phyloP scores from a whole-genome alignment of 2,888 invertebrate species.

The Ormyrus pomaceus region DNA sequence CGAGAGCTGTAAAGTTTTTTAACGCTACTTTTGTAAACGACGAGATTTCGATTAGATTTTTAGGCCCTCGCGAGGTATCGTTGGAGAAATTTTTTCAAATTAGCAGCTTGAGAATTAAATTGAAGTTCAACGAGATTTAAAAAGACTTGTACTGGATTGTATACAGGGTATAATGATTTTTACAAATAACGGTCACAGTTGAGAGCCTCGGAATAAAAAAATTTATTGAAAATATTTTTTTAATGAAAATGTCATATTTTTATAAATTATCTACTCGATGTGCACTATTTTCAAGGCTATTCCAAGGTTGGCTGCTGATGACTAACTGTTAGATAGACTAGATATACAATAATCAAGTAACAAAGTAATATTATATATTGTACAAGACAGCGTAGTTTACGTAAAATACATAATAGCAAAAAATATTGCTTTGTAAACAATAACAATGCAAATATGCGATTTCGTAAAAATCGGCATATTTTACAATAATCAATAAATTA shows the following conservation, averaged over 20 bases:
- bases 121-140: slow-evolving; percentile 26
- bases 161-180: slow-evolving; percentile 53
- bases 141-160: slow-evolving; percentile 35
- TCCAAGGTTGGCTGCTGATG: slow-evolving; percentile 16
- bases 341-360: slow-evolving; percentile 24
- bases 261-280: slow-evolving; percentile 30
- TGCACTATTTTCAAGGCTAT: slow-evolving; percentile 15
- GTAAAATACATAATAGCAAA: slow-evolving; percentile 7
- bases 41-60: slow-evolving; percentile 21
- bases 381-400: slow-evolving; percentile 32
- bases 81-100: too few species aligned
- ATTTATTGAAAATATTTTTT: slow-evolving; percentile 35
- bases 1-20: neutral
- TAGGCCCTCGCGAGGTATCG: slow-evolving; percentile 25
- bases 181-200: slow-evolving; percentile 2
- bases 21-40: neutral
- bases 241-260: slow-evolving; percentile 36
- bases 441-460: slow-evolving; percentile 25
- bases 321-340: slow-evolving; percentile 20
- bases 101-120: neutral
- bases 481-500: slow-evolving; percentile 4
- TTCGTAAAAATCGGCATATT: neutral
- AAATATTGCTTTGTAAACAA: slow-evolving; percentile 19
- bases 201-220: slow-evolving; percentile 33
- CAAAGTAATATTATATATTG: slow-evolving; percentile 39